Evolutionary conservation across 2,888 invertebrate genomes (phyloP).

Genomic region (Microctonus aethiopoides): DNA sequence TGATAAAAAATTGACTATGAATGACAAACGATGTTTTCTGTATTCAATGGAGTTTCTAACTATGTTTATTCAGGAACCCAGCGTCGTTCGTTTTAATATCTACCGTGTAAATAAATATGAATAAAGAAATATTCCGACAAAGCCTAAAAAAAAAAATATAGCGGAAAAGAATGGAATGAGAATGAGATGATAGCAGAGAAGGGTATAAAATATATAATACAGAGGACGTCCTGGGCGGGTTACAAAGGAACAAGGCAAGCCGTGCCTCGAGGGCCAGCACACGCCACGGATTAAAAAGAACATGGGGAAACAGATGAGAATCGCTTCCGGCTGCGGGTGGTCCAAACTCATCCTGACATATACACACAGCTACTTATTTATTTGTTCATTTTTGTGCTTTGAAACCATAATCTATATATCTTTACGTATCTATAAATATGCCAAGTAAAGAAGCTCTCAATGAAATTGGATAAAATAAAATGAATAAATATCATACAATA

Average conservation of each 20-base stretch:
- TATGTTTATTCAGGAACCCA: too few species aligned
- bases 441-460: neutral
- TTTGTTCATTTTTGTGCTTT: neutral
- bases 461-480: neutral
- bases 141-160: neutral
- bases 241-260: conserved; percentile 6
- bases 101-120: neutral
- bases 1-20: too few species aligned
- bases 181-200: conserved; percentile 15
- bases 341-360: conserved; percentile 28
- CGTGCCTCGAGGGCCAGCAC: neutral
- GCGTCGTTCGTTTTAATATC: neutral
- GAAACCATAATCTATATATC: neutral
- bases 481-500: neutral
- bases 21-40: too few species aligned
- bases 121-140: neutral
- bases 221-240: neutral
- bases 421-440: neutral
- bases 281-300: conserved; percentile 48
- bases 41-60: too few species aligned
- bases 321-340: conserved; percentile 49
- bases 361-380: conserved; percentile 25
- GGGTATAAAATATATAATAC: conserved; percentile 1
- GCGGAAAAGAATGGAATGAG: conserved; percentile 2
- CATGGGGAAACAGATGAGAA: conserved; percentile 54